phyloP scores from a whole-genome alignment of 2,888 invertebrate genomes.

The Sphaerophoria rueppellii region DNA sequence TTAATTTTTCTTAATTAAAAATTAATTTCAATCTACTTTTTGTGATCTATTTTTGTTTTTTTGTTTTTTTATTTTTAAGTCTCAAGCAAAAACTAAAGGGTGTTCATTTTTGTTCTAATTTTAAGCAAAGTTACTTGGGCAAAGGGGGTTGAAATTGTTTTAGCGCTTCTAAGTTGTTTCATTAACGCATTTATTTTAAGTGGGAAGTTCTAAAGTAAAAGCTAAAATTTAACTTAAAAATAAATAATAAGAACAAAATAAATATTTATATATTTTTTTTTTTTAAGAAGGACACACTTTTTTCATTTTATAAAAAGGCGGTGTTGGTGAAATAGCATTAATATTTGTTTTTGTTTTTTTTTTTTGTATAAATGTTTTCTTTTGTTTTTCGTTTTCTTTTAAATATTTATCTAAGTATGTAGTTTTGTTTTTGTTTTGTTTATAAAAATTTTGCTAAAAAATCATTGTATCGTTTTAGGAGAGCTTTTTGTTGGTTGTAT shows the following conservation, averaged over 20 bases:
- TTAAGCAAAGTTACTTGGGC: slow-evolving; percentile 38
- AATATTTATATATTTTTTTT: not conserved
- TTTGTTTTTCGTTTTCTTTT: slow-evolving; percentile 25
- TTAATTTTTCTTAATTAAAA: slow-evolving; percentile 31
- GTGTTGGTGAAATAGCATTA: slow-evolving; percentile 72
- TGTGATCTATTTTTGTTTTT: slow-evolving; percentile 54
- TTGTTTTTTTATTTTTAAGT: slow-evolving; percentile 53
- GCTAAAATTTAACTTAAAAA: slow-evolving; percentile 11
- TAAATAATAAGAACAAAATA: slow-evolving; percentile 27
- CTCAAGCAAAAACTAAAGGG: slow-evolving; percentile 66
- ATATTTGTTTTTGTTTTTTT: slow-evolving; percentile 54
- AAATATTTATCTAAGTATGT: slow-evolving; percentile 27
- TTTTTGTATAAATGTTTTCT: slow-evolving; percentile 61
- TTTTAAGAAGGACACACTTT: slow-evolving; percentile 67
- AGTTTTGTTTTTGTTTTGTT: slow-evolving; percentile 38
- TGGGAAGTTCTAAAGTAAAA: slow-evolving; percentile 55
- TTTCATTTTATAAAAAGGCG: slow-evolving; percentile 65
- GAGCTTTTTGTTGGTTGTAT: slow-evolving; percentile 34
- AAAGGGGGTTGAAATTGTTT: slow-evolving; percentile 25
- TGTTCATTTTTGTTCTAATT: slow-evolving; percentile 18
- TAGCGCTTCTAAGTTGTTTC: slow-evolving; percentile 37
- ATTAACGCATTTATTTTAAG: slow-evolving; percentile 57
- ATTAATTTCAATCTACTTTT: slow-evolving; percentile 42
- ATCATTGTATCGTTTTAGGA: slow-evolving; percentile 49
- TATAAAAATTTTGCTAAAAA: slow-evolving; percentile 70